Percentiles rank a stretch among this genome's conserved stretches.
Evolutionary conservation across 2,888 invertebrate genomes (phyloP).

Genomic region (Portevinia maculata): DNA sequence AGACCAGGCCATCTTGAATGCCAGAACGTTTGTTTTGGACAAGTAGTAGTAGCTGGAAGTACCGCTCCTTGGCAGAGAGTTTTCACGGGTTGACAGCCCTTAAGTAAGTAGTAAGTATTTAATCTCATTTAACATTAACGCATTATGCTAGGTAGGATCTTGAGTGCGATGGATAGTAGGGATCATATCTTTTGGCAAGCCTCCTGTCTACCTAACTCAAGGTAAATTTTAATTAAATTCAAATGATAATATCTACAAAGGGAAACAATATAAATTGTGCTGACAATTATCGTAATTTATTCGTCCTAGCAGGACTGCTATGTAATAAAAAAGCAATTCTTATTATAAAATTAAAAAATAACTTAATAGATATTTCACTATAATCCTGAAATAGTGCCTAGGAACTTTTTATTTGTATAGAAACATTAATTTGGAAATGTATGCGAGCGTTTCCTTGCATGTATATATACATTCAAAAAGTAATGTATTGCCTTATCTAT

Average conservation of each 20-base stretch:
- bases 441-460: constrained; percentile 32
- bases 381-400: constrained; percentile 55
- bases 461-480: constrained; percentile 15
- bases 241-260: constrained; percentile 66
- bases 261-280: constrained; percentile 66
- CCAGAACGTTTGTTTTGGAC: too few relatives aligned
- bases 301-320: constrained; percentile 52
- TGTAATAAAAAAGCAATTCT: constrained; percentile 44
- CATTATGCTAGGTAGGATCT: too few relatives aligned
- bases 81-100: too few relatives aligned
- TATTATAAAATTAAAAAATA: constrained; percentile 62
- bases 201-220: constrained; percentile 45
- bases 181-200: too few relatives aligned
- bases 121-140: too few relatives aligned
- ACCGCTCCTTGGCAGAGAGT: too few relatives aligned
- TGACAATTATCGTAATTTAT: constrained; percentile 71
- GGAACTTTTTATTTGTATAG: constrained; percentile 14
- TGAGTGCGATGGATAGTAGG: too few relatives aligned
- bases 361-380: constrained; percentile 12
- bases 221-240: constrained; percentile 72
- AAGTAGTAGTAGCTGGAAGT: too few relatives aligned
- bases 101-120: too few relatives aligned
- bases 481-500: constrained; percentile 29
- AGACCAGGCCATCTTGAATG: too few relatives aligned
- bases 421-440: background rate